Conservation (phyloP, 1,140 invertebrate species). For the Drosophila ogumai region DNA sequence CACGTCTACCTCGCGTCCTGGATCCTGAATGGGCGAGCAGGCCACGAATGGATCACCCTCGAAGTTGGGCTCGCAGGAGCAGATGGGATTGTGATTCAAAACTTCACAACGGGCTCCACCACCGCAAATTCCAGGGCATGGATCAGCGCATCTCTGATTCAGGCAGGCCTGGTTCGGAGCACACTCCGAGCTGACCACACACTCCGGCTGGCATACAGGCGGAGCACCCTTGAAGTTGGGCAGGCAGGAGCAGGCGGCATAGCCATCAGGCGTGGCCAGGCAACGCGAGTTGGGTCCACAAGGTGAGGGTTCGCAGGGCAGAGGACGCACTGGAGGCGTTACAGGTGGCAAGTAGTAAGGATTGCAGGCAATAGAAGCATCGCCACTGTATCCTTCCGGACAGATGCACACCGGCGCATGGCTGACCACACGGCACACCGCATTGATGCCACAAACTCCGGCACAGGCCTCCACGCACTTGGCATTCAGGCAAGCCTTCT, state of each 20-base stretch:
- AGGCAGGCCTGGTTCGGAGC: slow-evolving; percentile 91
- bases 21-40: slow-evolving; percentile 87
- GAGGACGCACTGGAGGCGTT: slow-evolving; percentile 52
- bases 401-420: slow-evolving; percentile 93
- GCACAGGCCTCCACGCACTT: slow-evolving; percentile 92
- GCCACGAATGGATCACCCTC: slow-evolving; percentile 92
- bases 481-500: slow-evolving; percentile 90
- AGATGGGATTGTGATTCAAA: slow-evolving; percentile 93
- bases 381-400: slow-evolving; percentile 89
- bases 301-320: slow-evolving; percentile 90
- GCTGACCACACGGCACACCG: slow-evolving; percentile 91
- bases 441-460: slow-evolving; percentile 91
- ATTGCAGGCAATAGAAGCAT: slow-evolving; percentile 91
- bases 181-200: slow-evolving; percentile 92
- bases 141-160: slow-evolving; percentile 91
- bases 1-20: slow-evolving; percentile 75
- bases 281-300: slow-evolving; percentile 93
- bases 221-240: slow-evolving; percentile 92
- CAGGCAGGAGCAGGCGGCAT: slow-evolving; percentile 92
- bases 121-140: slow-evolving; percentile 92
- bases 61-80: slow-evolving; percentile 90
- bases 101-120: slow-evolving; percentile 90
- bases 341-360: slow-evolving; percentile 79
- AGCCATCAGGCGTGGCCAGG: slow-evolving; percentile 89
- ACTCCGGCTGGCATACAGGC: slow-evolving; percentile 92